These are phyloP conservation scores for Turritopsis dohrnii DNA, from an alignment of 30 jellyfish, hydroid and myxozoan genomes.

Conservation along the genomic window DNA sequence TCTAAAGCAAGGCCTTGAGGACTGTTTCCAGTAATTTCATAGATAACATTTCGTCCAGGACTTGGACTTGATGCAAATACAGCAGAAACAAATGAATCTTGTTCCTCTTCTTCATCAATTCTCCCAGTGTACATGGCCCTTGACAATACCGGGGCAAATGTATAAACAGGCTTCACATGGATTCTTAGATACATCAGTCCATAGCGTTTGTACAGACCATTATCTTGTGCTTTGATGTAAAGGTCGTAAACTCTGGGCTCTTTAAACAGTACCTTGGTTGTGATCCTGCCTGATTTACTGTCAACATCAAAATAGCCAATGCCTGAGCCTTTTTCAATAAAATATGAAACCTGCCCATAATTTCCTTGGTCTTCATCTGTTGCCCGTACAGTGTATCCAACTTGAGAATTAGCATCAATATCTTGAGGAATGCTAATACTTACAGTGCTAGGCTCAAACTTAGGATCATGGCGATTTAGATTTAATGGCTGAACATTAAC, in stretches of 20 bases:
- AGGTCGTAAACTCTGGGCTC: conserved; percentile 47
- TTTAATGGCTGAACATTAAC: conserved; percentile 43
- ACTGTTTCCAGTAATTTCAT: conserved; percentile 28
- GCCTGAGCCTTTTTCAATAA: conserved; percentile 80
- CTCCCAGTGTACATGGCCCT: conserved; percentile 65
- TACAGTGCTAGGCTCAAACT: conserved; percentile 64
- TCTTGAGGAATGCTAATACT: conserved; percentile 44
- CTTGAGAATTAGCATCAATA: conserved; percentile 30
- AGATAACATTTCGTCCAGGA: conserved; percentile 39
- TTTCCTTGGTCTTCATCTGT: conserved; percentile 33
- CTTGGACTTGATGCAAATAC: conserved; percentile 71
- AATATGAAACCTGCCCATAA: conserved; percentile 41
- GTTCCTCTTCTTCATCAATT: conserved; percentile 55
- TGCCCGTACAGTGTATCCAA: conserved; percentile 46
- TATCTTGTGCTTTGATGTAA: conserved; percentile 74
- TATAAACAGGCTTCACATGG: conserved; percentile 40
- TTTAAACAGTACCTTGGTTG: conserved; percentile 60
- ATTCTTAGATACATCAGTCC: conserved; percentile 71
- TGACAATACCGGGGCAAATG: conserved; percentile 50
- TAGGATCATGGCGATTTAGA: conserved; percentile 49
- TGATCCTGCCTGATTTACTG: conserved; percentile 55
- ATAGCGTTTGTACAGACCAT: conserved; percentile 45
- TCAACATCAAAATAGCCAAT: conserved; percentile 76
- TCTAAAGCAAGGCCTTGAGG: conserved; percentile 57
- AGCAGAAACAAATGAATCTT: conserved; percentile 68